Evolutionary conservation across 1,140 invertebrate genomes (phyloP), one percentile per base, ranked within the genome.

Genomic region (Drosophila varians): DNA sequence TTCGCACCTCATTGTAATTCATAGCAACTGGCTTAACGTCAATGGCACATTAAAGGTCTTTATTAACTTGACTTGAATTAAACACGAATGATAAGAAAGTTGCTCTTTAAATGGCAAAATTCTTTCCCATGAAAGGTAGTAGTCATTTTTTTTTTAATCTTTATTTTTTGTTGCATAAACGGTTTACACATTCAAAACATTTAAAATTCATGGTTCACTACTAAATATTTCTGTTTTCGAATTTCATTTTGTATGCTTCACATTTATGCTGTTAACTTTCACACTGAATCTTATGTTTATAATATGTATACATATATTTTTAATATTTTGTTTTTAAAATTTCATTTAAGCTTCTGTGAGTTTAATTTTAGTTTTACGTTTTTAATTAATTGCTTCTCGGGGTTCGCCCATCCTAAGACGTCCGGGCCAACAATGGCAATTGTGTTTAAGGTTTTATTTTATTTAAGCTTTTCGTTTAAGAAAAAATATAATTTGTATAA

Each of bases 241-340:
- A 68, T 70, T 79, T 48, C 49, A 74, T 54, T 55, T 76, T 54
- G 36, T 16, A 62, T 77, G 74, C 49, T 62, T 62, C 61, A 77
- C 78, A 82, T 77, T 82, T 66, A 80, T 82, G 78, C 77, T 82
- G 77, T 82, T 82, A 82, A 82, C 77, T 82, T 80, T 82, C 77
- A 82, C 78, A 83, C 77, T 82, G 80, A 82, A 52, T 68, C 65
- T 68, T 69, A 54, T 48, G 23, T 43, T 31, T 64, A 64, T 38
- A 55, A 61, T 68, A 66, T 74, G 64, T 76, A 43, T 82, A 82
- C 70, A 82, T 73, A 72, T 76, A 45, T 66, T 72, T 42, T 31
- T 11, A 31, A 53, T 56, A 11, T 52, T 52, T 57, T 43, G 21
- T 19, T 65, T 73, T 43, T 47, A 60, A 57, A 70, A 70, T 74